Conservation (phyloP, 2,797 vertebrate species). For the Euphonia xanthogaster region DNA sequence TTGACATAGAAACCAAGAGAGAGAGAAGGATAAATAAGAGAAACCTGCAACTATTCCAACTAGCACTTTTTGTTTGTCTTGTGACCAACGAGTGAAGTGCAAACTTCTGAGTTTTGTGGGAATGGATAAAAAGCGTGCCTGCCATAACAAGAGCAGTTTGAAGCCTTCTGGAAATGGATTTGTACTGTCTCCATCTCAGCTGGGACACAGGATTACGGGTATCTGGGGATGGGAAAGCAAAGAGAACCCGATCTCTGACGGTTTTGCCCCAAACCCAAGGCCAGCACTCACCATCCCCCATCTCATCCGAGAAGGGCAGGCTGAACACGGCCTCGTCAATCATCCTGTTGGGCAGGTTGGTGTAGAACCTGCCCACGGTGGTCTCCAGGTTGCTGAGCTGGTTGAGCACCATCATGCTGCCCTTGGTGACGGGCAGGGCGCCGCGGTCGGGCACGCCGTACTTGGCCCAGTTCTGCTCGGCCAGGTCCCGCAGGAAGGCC, state of each 20-base stretch:
- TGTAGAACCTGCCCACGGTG: slow-evolving; percentile 95
- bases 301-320: slow-evolving; percentile 92
- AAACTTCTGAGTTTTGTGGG: background rate
- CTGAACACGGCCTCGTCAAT: slow-evolving; percentile 95
- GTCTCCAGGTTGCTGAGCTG: slow-evolving; percentile 98
- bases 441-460: slow-evolving; percentile 84
- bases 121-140: background rate
- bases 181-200: background rate
- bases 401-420: slow-evolving; percentile 99
- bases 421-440: slow-evolving; percentile 87
- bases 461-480: slow-evolving; percentile 93
- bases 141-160: background rate
- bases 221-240: accelerated
- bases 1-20: background rate
- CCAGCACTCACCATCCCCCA: slow-evolving; percentile 89
- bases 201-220: accelerated
- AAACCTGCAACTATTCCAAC: background rate
- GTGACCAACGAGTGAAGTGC: background rate
- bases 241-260: accelerated
- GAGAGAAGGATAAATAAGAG: background rate
- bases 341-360: slow-evolving; percentile 97
- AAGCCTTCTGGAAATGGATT: background rate
- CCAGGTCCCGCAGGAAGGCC: slow-evolving; percentile 94
- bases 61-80: background rate
- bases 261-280: background rate